A percentile compares a stretch with the other conserved stretches of the same genome.
These are phyloP conservation scores for Manacus vitellinus DNA, from an alignment of 2,113 vertebrate species.

Conservation along the genomic window DNA sequence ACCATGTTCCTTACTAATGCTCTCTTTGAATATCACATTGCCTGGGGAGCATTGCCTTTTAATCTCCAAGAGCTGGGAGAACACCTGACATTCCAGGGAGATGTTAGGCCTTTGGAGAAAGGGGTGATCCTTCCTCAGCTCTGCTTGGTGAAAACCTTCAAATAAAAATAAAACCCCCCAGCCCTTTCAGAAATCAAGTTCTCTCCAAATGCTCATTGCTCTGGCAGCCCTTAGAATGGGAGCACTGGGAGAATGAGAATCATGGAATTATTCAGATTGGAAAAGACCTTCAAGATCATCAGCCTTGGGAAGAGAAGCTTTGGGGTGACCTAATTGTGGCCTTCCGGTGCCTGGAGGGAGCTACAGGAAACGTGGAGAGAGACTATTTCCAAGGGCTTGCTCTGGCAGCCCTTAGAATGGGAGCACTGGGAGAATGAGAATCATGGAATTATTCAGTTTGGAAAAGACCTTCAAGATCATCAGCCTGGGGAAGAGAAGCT, in stretches of 20 bases:
- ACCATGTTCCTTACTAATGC: background rate
- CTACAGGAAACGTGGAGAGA: background rate
- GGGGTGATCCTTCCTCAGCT: background rate
- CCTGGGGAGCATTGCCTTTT: background rate
- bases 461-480: background rate
- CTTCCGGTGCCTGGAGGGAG: background rate
- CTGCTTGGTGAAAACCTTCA: background rate
- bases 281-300: background rate
- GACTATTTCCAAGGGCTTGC: background rate
- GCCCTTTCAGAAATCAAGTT: background rate
- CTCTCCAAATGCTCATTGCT: background rate
- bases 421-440: background rate
- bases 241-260: background rate
- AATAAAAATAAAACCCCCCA: background rate
- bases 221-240: background rate
- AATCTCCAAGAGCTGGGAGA: background rate
- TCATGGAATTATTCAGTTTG: background rate
- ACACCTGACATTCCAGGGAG: background rate
- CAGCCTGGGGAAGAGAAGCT: background rate
- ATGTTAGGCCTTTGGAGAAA: background rate
- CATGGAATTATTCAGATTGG: background rate
- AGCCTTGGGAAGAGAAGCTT: background rate
- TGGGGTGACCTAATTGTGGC: background rate
- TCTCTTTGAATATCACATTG: background rate
- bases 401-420: background rate